Percentiles rank a stretch among this genome's conserved stretches.
These are phyloP conservation scores for Hecatera dysodea DNA, from an alignment of 2,888 invertebrate genomes.

Conservation along the genomic window DNA sequence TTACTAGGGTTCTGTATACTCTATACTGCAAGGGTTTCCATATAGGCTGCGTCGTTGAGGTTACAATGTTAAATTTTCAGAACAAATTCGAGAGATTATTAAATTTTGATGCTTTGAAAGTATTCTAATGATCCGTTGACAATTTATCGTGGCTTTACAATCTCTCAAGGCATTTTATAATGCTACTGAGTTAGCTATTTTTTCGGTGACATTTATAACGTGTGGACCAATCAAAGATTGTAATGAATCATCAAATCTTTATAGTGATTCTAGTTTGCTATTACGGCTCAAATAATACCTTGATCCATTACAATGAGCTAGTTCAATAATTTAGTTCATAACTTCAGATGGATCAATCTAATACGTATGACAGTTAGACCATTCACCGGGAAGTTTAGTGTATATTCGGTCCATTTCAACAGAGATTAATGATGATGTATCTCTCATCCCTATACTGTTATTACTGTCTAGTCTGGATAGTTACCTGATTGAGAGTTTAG, in stretches of 20 bases:
- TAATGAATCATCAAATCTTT: not conserved
- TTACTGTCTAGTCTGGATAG: not conserved
- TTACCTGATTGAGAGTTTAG: not conserved
- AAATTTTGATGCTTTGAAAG: no score
- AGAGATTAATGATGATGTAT: conserved; percentile 47
- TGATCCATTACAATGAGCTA: conserved; percentile 11
- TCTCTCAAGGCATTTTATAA: no score
- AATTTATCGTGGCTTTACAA: no score
- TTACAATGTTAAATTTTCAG: no score
- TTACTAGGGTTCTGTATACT: no score
- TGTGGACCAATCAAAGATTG: no score
- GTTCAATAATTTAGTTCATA: conserved; percentile 34
- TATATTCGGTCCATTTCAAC: conserved; percentile 30
- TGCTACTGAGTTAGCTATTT: no score
- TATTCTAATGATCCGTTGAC: no score
- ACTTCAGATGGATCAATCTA: conserved; percentile 44
- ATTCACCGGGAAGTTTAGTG: conserved; percentile 36
- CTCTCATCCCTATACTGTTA: conserved; percentile 11
- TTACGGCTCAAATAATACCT: not conserved
- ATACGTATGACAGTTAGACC: conserved; percentile 34
- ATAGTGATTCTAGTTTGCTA: not conserved
- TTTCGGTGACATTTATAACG: no score
- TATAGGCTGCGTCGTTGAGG: no score
- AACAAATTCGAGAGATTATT: no score
- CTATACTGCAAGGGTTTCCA: no score